These are phyloP conservation scores for Pecten maximus DNA, from an alignment of 2,888 invertebrate genomes.

Conservation along the genomic window DNA sequence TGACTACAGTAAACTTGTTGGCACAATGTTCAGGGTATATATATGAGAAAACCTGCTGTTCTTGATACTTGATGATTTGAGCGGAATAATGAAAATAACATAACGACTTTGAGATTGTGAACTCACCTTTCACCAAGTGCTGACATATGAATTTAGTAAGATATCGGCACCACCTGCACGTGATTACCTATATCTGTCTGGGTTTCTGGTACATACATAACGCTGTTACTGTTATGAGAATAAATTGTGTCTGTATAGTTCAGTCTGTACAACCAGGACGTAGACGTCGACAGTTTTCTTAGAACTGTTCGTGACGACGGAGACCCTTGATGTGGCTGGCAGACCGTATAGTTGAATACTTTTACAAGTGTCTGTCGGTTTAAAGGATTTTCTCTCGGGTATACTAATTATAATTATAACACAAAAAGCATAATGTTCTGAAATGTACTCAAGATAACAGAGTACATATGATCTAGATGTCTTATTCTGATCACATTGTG, in stretches of 20 bases:
- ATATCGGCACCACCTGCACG: neutral
- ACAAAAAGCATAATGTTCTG: too few relatives aligned
- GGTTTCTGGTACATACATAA: neutral
- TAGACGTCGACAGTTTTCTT: neutral
- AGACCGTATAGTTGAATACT: neutral
- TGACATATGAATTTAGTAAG: neutral
- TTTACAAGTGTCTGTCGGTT: too few relatives aligned
- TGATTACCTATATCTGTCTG: neutral
- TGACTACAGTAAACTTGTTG: neutral
- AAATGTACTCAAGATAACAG: too few relatives aligned
- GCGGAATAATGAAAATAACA: constrained; percentile 2
- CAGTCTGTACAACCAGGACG: neutral
- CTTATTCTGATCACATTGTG: too few relatives aligned
- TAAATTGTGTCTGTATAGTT: neutral
- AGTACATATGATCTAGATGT: too few relatives aligned
- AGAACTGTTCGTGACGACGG: neutral
- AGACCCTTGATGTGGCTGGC: neutral
- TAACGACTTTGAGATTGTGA: neutral
- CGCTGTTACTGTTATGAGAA: neutral
- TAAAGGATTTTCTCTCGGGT: too few relatives aligned
- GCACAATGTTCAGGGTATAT: neutral
- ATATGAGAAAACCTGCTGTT: neutral
- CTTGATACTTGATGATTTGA: neutral
- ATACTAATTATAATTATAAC: too few relatives aligned
- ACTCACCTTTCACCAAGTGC: neutral